Conservation (phyloP, 2,797 vertebrate genomes). For the Chloroceryle amazona region DNA sequence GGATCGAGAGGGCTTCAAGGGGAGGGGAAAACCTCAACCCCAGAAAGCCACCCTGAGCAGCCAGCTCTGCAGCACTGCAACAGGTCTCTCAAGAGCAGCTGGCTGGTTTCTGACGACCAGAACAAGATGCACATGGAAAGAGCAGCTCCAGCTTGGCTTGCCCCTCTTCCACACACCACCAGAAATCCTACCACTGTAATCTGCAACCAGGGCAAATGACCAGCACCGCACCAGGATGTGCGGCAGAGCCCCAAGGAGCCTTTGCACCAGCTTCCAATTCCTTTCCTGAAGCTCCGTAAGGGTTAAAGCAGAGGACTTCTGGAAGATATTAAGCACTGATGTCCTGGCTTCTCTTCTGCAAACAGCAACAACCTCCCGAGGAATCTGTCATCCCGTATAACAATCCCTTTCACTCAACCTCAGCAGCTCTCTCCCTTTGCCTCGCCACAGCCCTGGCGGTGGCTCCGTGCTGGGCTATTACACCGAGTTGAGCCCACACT, state of each 20-base stretch:
- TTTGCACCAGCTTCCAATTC: fast-evolving
- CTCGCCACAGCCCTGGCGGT: fast-evolving
- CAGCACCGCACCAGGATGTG: background rate
- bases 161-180: background rate
- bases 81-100: background rate
- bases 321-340: conserved; percentile 38
- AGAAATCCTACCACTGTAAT: background rate
- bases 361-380: conserved; percentile 58
- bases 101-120: background rate
- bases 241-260: background rate
- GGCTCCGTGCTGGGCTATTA: background rate
- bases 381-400: conserved; percentile 38
- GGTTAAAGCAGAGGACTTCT: conserved; percentile 40
- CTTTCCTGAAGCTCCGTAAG: background rate
- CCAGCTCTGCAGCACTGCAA: background rate
- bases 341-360: conserved; percentile 56
- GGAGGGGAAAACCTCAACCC: background rate
- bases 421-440: background rate
- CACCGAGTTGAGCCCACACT: background rate
- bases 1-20: fast-evolving
- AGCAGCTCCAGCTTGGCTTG: background rate
- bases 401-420: conserved; percentile 48
- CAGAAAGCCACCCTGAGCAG: background rate
- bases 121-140: fast-evolving
- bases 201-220: background rate